phyloP scores from a whole-genome alignment of 1,140 invertebrate genomes.

The Cephus cinctus region DNA sequence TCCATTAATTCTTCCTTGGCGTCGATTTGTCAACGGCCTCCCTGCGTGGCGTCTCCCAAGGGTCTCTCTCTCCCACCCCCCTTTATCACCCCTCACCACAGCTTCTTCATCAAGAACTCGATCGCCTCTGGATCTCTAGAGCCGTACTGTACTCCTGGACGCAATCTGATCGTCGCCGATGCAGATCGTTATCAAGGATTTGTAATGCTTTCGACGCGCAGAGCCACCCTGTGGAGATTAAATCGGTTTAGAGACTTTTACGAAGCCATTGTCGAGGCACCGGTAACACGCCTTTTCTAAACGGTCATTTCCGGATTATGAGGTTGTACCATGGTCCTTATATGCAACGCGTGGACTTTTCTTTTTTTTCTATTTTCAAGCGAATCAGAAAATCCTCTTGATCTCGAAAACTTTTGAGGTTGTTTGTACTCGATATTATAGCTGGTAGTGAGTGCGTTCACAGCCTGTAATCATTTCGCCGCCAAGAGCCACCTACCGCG shows the following conservation, averaged over 20 bases:
- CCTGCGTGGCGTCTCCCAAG: too few species aligned
- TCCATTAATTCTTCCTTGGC: too few species aligned
- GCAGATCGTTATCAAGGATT: conserved; percentile 40
- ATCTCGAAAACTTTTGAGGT: conserved; percentile 34
- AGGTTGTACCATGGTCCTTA: too few species aligned
- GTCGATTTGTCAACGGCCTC: too few species aligned
- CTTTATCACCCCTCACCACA: too few species aligned
- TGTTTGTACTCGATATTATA: conserved; percentile 48
- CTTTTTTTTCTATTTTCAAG: too few species aligned
- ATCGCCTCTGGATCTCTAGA: not conserved
- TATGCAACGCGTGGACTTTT: not conserved
- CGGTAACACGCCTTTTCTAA: conserved; percentile 19
- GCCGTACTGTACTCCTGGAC: not conserved
- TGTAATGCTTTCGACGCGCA: conserved; percentile 33
- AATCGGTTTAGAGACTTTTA: conserved; percentile 21
- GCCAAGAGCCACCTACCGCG: conserved; percentile 50
- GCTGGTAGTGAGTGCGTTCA: conserved; percentile 43
- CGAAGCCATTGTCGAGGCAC: conserved; percentile 18
- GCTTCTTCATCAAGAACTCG: too few species aligned
- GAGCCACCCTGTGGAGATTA: conserved; percentile 31
- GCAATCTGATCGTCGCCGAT: not conserved
- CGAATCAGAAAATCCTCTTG: too few species aligned
- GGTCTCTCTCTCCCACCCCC: too few species aligned
- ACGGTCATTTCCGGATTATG: conserved; percentile 46
- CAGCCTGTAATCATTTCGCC: conserved; percentile 52